Base-by-base conservation (phyloP, 2,888 invertebrate genomes). In the Xiphydria camelus region DNA sequence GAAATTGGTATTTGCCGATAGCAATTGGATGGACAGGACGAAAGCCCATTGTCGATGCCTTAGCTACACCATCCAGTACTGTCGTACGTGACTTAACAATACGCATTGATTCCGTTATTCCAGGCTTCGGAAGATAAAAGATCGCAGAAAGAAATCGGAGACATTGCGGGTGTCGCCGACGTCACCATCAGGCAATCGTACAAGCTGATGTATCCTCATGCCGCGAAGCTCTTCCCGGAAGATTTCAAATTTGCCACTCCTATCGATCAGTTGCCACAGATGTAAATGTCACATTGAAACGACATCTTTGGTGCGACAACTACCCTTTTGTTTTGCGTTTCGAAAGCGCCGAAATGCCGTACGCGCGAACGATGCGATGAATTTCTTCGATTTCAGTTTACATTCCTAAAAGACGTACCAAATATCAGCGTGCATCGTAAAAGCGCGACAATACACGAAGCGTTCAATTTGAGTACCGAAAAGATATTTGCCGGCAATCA, bases 111-210 rank as follows among this genome's bases (percentile, higher is more conserved):
- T n/a, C n/a, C n/a, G n/a, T n/a, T n/a, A n/a, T n/a, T 42, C 10
- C 73, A 87, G 88, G 94, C 96, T 0, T 94, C 94, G 0, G 93
- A 92, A 61, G 90, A 93, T 69, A 92, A 97, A 71, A 86, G 91
- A 61, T 91, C 92, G 53, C 95, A 95, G 73, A 96, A 95, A 76
- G 98, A 99, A 78, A 98, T 99, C 60, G 96, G 97, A 0, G 97
- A 98, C 68, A 94, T 97, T 59, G 96, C 98, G 22, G 98, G 98
- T 23, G 97, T 96, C 0, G 98, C 98, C 2, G 98, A 99, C 74
- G 96, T 95, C 9, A 99, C 99, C 1, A 97, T 99, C 59, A 81
- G 95, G 19, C 96, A 97, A 72, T 94, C 96, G 0, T 99, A 98
- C 78, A 97, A 97, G 75, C 82, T 94, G 22, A 95, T 99, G 94